Base-by-base conservation (phyloP, 2,888 invertebrate genomes). In the Pelosia muscerda region DNA sequence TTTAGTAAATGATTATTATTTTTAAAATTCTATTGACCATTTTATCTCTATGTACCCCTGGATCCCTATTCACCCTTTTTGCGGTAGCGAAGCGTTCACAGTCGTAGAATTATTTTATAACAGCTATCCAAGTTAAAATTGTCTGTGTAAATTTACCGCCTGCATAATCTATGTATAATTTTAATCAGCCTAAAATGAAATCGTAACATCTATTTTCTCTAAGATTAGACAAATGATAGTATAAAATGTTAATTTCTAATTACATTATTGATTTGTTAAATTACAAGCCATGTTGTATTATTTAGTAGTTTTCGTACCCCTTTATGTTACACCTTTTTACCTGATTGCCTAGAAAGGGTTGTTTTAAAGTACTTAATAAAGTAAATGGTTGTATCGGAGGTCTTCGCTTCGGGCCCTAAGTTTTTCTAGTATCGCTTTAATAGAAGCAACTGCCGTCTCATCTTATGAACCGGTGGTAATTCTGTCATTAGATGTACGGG, bases 241-340 rank as follows among this genome's bases (percentile, higher is more conserved):
- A 87, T 89, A 82, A 90, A 90, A 87, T 92, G 91, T 93, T 94
- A 89, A 90, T 92, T 94, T 94, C 90, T 86, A 88, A 93, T 91
- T 92, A 94, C 86, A 94, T 88, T 90, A 93, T 90, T 90, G 86
- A 91, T 94, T 94, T 94, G 92, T 94, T 93, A 92, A 92, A 89
- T 88, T 90, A 89, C 78, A 79, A 74, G 42, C 1, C 11, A 19
- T 13, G 53, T 81, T 84, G 87, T 90, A 74, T 91, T 83, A 87
- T 89, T n/a, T n/a, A n/a, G n/a, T n/a, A n/a, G n/a, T n/a, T n/a
- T 87, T 88, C 10, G 28, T 59, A 11, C 4, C 28, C 38, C n/a
- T 26, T 57, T 19, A 49, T 15, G 15, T 49, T 42, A 42, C 5
- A 19, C 4, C 42, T 49, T 49, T 49, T 49, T 49, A n/a, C n/a